Conservation (phyloP, 2,888 invertebrate genomes). For the Zhuqinia jingwanae region DNA sequence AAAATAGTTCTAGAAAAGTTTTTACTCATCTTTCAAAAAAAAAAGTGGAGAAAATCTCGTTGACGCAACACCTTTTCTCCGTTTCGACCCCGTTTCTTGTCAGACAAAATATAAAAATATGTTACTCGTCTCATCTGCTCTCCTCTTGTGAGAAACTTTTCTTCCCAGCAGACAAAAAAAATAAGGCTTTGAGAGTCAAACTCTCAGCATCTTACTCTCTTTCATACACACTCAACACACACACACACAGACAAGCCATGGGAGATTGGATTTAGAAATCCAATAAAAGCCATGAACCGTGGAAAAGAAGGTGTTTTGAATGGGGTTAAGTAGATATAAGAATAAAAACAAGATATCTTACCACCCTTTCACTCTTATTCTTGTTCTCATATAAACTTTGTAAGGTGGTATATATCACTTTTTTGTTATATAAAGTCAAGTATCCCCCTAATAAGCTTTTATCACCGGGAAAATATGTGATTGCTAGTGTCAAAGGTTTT, state of each 20-base stretch:
- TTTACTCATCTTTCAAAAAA: conserved; percentile 7
- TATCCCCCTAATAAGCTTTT: conserved; percentile 60
- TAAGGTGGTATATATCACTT: neutral
- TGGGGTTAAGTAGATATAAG: conserved; percentile 53
- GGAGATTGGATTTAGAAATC: conserved; percentile 62
- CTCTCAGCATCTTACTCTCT: conserved; percentile 6
- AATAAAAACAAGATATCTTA: conserved; percentile 13
- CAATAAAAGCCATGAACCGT: conserved; percentile 67
- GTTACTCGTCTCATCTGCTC: neutral
- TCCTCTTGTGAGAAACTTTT: conserved; percentile 12
- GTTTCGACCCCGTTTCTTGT: neutral
- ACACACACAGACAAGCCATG: too few relatives aligned
- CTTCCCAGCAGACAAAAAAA: neutral
- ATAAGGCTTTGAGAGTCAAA: neutral
- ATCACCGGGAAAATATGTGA: conserved; percentile 59
- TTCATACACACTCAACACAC: too few relatives aligned
- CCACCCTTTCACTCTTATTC: neutral
- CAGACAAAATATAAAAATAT: neutral
- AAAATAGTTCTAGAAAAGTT: conserved; percentile 11
- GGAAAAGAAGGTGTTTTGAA: conserved; percentile 60
- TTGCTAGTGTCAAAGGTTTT: conserved; percentile 63
- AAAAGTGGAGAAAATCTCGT: conserved; percentile 37
- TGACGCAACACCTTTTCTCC: conserved; percentile 64
- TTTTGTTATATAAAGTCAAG: neutral
- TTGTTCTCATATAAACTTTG: neutral